phyloP scores from a whole-genome alignment of 2,888 invertebrate genomes.

The Eugnorisma glareosa region DNA sequence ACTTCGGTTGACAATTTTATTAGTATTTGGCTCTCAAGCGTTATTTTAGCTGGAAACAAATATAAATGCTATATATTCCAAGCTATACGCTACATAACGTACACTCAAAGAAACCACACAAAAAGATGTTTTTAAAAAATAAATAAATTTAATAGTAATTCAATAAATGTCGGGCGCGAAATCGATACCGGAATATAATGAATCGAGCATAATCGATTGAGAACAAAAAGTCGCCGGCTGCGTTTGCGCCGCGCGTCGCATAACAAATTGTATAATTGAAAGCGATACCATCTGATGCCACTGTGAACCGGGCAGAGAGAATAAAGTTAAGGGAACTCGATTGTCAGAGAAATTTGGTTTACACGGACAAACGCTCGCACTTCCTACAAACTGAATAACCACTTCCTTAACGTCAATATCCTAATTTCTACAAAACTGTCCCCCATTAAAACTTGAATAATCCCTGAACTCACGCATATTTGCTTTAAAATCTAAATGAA shows the following conservation, averaged over 20 bases:
- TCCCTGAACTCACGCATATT: not conserved
- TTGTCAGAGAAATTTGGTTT: not conserved
- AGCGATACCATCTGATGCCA: constrained; percentile 42
- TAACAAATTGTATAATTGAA: constrained; percentile 72
- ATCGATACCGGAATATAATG: constrained; percentile 67
- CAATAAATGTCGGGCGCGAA: constrained; percentile 62
- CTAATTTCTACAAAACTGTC: not conserved
- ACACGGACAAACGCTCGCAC: not conserved
- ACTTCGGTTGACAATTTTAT: not conserved
- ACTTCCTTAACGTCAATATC: not conserved
- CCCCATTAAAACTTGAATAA: not conserved
- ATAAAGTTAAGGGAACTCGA: constrained; percentile 7
- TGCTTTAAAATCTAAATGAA: not conserved
- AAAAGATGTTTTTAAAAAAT: constrained; percentile 34
- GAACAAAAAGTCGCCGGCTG: constrained; percentile 62
- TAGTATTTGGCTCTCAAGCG: not conserved
- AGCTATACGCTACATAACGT: not conserved
- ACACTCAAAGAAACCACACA: constrained; percentile 11
- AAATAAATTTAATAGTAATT: constrained; percentile 58
- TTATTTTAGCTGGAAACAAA: not conserved
- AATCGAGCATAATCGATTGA: constrained; percentile 65
- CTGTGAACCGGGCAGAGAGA: constrained; percentile 28
- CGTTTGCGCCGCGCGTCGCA: constrained; percentile 53
- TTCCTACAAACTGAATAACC: not conserved
- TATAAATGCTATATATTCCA: not conserved